These are phyloP conservation scores for Apocrypta bakeri DNA, from an alignment of 1,140 invertebrate genomes.

Conservation along the genomic window DNA sequence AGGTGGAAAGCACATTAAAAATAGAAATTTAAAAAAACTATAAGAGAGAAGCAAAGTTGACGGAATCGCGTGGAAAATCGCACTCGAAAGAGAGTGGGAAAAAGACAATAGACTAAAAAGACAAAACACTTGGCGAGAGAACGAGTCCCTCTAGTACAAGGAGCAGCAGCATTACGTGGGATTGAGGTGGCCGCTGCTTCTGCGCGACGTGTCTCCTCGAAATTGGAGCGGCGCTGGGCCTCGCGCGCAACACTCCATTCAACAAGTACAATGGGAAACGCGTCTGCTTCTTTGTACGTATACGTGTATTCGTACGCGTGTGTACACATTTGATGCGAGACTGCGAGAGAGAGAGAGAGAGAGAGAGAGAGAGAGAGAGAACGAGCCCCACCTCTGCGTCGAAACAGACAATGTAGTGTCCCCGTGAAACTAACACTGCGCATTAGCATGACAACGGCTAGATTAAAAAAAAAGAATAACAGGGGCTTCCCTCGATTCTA, in stretches of 20 bases:
- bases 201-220: slow-evolving; percentile 55
- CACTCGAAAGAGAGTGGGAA: background rate
- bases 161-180: slow-evolving; percentile 16
- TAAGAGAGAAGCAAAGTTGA: background rate
- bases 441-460: slow-evolving; percentile 71
- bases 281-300: slow-evolving; percentile 18
- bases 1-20: no score
- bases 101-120: background rate
- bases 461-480: slow-evolving; percentile 68
- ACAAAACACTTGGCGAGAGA: slow-evolving; percentile 5
- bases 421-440: slow-evolving; percentile 70
- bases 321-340: slow-evolving; percentile 29
- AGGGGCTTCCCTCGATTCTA: slow-evolving; percentile 55
- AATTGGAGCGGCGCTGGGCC: slow-evolving; percentile 69
- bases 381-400: slow-evolving; percentile 54
- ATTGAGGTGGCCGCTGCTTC: slow-evolving; percentile 53
- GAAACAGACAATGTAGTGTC: slow-evolving; percentile 63
- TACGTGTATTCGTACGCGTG: background rate
- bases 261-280: slow-evolving; percentile 55
- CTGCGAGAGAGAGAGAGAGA: no score
- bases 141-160: background rate
- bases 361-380: no score
- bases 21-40: background rate
- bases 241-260: slow-evolving; percentile 49
- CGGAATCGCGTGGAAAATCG: background rate